These are phyloP conservation scores for Hippocampus abdominalis DNA, from an alignment of 2,113 vertebrate species.

Conservation along the genomic window DNA sequence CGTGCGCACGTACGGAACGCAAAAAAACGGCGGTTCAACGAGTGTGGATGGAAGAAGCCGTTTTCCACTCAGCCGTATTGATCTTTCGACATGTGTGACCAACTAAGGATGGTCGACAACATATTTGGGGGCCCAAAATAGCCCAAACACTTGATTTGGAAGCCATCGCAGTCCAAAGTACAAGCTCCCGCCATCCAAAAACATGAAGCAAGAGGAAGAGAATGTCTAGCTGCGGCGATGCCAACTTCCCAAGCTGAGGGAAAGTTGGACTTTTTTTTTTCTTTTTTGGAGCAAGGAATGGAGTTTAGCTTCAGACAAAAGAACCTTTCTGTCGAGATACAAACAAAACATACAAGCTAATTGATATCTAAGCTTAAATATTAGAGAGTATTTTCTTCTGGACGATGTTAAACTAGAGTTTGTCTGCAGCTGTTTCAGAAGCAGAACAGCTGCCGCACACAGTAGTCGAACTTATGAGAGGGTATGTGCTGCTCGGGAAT, in stretches of 20 bases:
- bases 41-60: slow-evolving; percentile 8
- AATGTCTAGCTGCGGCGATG: slow-evolving; percentile 69
- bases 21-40: slow-evolving; percentile 11
- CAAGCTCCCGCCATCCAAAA: slow-evolving; percentile 58
- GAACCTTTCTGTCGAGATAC: slow-evolving; percentile 24
- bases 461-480: slow-evolving; percentile 35
- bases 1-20: slow-evolving; percentile 4
- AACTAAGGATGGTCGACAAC: slow-evolving; percentile 30
- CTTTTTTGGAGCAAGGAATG: slow-evolving; percentile 35
- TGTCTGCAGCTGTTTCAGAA: slow-evolving; percentile 19
- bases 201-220: slow-evolving; percentile 73
- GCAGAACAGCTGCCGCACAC: slow-evolving; percentile 27
- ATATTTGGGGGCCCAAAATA: slow-evolving; percentile 57
- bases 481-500: slow-evolving; percentile 47
- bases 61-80: slow-evolving; percentile 21
- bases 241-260: slow-evolving; percentile 70
- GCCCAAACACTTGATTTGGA: slow-evolving; percentile 59
- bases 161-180: slow-evolving; percentile 49
- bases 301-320: slow-evolving; percentile 38
- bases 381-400: background rate
- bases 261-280: slow-evolving; percentile 42
- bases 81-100: slow-evolving; percentile 35
- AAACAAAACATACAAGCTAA: slow-evolving; percentile 1
- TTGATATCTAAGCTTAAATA: background rate
- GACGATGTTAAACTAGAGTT: background rate